phyloP scores from a whole-genome alignment of 30 jellyfish, hydroid and myxozoan species.

The Turritopsis rubra region DNA sequence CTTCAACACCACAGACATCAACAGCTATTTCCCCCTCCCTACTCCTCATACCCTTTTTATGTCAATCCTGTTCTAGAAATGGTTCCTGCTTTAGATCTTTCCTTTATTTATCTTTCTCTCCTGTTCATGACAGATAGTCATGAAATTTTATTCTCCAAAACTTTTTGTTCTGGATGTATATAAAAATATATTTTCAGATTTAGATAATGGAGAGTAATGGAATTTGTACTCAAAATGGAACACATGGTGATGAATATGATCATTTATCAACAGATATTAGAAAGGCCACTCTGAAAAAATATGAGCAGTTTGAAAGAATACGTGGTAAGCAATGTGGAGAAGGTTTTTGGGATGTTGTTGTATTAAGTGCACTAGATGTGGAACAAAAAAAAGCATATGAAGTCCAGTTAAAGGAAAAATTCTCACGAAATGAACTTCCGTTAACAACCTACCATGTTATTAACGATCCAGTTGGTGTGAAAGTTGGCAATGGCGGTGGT shows the following conservation, averaged over 20 bases:
- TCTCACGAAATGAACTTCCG: conserved; percentile 68
- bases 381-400: conserved; percentile 77
- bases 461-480: conserved; percentile 79
- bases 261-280: conserved; percentile 50
- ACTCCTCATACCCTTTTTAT: too few relatives aligned
- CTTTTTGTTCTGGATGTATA: neutral
- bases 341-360: conserved; percentile 92
- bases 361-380: conserved; percentile 66
- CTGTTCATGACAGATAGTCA: too few relatives aligned
- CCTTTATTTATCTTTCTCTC: too few relatives aligned
- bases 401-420: conserved; percentile 53
- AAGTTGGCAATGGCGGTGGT: conserved; percentile 92
- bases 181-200: too few relatives aligned
- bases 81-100: too few relatives aligned
- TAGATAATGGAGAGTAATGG: neutral
- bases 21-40: too few relatives aligned
- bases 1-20: too few relatives aligned
- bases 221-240: neutral
- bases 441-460: conserved; percentile 50
- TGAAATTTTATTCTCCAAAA: neutral
- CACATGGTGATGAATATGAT: neutral
- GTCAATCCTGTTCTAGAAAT: too few relatives aligned
- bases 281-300: conserved; percentile 57
- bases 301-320: conserved; percentile 47
- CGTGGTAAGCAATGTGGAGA: conserved; percentile 57